Percentiles rank a stretch among this genome's conserved stretches.
These are phyloP conservation scores for Lepidotrigona ventralis DNA, from an alignment of 1,140 invertebrate species.

Conservation along the genomic window DNA sequence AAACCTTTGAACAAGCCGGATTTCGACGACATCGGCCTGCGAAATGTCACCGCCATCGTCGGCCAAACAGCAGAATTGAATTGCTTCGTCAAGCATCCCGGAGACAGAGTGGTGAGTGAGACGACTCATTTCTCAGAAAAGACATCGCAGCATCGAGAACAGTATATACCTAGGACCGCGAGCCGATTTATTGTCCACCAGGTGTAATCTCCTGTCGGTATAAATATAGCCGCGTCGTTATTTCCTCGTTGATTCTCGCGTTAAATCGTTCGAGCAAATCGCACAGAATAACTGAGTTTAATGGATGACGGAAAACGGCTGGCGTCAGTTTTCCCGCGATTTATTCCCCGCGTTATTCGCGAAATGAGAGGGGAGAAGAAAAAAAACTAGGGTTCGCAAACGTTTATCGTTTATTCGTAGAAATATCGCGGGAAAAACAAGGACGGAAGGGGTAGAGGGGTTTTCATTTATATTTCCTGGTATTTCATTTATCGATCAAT, in stretches of 20 bases:
- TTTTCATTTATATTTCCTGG: background rate
- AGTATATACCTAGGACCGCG: background rate
- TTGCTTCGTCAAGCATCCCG: constrained; percentile 92
- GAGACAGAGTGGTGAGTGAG: constrained; percentile 91
- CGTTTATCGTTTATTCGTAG: background rate
- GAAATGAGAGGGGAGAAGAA: too few relatives aligned
- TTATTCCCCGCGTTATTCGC: background rate
- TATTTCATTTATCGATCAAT: background rate
- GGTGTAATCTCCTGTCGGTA: too few relatives aligned
- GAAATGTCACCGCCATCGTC: constrained; percentile 91
- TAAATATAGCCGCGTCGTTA: background rate
- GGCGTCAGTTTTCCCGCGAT: background rate
- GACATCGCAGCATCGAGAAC: background rate
- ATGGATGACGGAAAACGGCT: constrained; percentile 1
- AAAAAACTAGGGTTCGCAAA: background rate
- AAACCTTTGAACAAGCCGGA: constrained; percentile 85
- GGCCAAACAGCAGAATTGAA: constrained; percentile 90
- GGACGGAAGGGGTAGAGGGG: too few relatives aligned
- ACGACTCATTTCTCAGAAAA: constrained; percentile 7
- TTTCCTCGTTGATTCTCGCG: background rate
- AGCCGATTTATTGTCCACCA: background rate
- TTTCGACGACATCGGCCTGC: constrained; percentile 90
- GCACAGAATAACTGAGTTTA: constrained; percentile 27
- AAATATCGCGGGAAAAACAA: background rate
- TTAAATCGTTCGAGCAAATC: constrained; percentile 51